Percentiles rank a stretch among this genome's conserved stretches.
These are phyloP conservation scores for Apotomis turbidana DNA, from an alignment of 2,888 invertebrate species.

Conservation along the genomic window DNA sequence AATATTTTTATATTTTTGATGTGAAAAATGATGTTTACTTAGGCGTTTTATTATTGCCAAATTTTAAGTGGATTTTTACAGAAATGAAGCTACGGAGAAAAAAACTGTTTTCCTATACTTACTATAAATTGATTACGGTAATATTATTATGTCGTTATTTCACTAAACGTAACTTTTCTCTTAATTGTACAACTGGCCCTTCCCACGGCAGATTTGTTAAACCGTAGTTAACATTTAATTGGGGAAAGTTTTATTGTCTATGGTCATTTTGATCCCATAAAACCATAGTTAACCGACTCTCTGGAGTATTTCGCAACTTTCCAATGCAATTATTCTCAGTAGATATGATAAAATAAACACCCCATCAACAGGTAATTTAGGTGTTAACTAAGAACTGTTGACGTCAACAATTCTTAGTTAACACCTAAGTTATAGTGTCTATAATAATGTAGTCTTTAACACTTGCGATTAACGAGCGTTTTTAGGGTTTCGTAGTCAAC, in stretches of 20 bases:
- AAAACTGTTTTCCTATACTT: too few species aligned
- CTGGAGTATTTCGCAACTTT: slow-evolving; percentile 24
- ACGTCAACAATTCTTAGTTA: too few species aligned
- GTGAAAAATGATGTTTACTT: too few species aligned
- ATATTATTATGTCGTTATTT: not conserved
- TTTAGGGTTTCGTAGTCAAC: too few species aligned
- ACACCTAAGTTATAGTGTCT: too few species aligned
- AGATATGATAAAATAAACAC: slow-evolving; percentile 1
- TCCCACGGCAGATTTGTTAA: slow-evolving; percentile 16
- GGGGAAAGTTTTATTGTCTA: slow-evolving; percentile 26
- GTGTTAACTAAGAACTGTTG: too few species aligned
- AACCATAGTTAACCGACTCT: slow-evolving; percentile 17
- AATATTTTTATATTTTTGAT: too few species aligned
- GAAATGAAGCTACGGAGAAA: too few species aligned
- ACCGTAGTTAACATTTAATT: slow-evolving; percentile 21
- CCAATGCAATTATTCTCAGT: slow-evolving; percentile 14
- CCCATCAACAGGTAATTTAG: not conserved
- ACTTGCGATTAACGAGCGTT: too few species aligned
- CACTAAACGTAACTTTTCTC: slow-evolving; percentile 8
- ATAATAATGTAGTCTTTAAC: too few species aligned
- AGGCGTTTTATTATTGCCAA: too few species aligned
- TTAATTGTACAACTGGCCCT: slow-evolving; percentile 17
- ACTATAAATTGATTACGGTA: not conserved
- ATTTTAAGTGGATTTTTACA: too few species aligned
- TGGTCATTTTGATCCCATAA: slow-evolving; percentile 19